Conservation (phyloP, 2,797 vertebrate genomes). For the Notolabrus celidotus region DNA sequence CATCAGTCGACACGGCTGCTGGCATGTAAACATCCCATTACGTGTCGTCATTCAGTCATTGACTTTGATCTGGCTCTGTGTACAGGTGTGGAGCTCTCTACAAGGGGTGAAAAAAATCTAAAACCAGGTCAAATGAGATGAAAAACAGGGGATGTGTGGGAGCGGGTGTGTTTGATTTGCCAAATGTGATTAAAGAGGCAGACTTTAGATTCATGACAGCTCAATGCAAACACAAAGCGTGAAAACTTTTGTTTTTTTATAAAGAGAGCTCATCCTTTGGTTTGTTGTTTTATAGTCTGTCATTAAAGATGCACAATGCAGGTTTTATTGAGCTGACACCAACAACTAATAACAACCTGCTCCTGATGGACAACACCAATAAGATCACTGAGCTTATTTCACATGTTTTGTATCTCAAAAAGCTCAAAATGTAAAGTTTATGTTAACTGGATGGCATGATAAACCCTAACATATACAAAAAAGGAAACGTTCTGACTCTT, state of each 20-base stretch:
- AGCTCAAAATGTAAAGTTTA: too few relatives aligned
- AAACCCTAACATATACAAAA: too few relatives aligned
- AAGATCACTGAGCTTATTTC: too few relatives aligned
- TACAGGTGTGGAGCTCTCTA: slow-evolving; percentile 45
- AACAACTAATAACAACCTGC: too few relatives aligned
- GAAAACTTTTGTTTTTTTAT: slow-evolving; percentile 14
- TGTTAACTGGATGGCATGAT: too few relatives aligned
- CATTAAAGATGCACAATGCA: background rate
- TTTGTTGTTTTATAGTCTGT: background rate
- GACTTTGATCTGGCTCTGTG: slow-evolving; percentile 31
- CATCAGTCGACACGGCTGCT: slow-evolving; percentile 21
- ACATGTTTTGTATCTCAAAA: too few relatives aligned
- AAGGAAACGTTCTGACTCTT: too few relatives aligned
- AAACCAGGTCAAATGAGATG: slow-evolving; percentile 52
- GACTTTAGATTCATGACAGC: slow-evolving; percentile 33
- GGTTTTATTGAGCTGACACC: too few relatives aligned
- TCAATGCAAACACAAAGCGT: slow-evolving; percentile 12
- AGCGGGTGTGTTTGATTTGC: slow-evolving; percentile 38
- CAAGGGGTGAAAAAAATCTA: slow-evolving; percentile 19
- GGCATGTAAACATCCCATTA: slow-evolving; percentile 49
- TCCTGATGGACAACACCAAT: too few relatives aligned
- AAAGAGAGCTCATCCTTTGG: slow-evolving; percentile 1
- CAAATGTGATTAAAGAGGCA: slow-evolving; percentile 42
- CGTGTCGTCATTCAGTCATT: slow-evolving; percentile 33
- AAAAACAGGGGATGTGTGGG: slow-evolving; percentile 8